Base-by-base conservation (phyloP, 2,797 vertebrate genomes). In the Lateolabrax maculatus region DNA sequence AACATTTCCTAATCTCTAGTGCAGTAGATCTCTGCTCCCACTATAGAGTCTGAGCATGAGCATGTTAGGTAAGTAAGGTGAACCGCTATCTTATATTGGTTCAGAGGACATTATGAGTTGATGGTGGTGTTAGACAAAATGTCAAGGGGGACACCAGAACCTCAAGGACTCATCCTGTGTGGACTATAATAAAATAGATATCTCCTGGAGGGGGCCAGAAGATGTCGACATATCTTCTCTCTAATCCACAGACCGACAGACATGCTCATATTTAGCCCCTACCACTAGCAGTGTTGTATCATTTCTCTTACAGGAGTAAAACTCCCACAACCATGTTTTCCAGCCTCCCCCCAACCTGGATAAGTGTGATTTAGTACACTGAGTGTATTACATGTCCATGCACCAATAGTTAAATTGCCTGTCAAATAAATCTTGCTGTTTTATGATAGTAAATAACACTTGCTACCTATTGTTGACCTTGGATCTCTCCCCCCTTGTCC, bases 381-480 rank as follows among this genome's bases (percentile, higher is more conserved):
- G 36, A 76, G 51, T 74, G 66, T 70, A 85, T 78, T 67, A 56
- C 77, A 71, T 79, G 56, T 85, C 71, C 71, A 83, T 83, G 86
- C 53, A 74, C 36, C 63, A 71, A 57, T 67, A 66, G 60, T 75
- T 58, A 79, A 79, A 85, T 79, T 81, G 56, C 57, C 72, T 87
- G 77, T 67, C 79, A 77, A 49, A 88, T 89, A 83, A 88, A 85
- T 85, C 82, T 29, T 49, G 51, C 27, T 11, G 18, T 68, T 89
- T 83, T 80, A 81, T 64, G 77, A 72, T 7, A 27, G 73, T 75
- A 78, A 83, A 78, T 79, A 67, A 77, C 63, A 43, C 34, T 53
- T 3, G n/a, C 41, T 61, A 60, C 66, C 66, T 73, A 60, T 52
- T 84, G 82, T 86, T 86, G 84, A 90, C 89, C 89, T 87, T 85